Evolutionary conservation across 37 sponge, comb jelly and placozoan genomes (phyloP).

Genomic region (Geodia barretti): DNA sequence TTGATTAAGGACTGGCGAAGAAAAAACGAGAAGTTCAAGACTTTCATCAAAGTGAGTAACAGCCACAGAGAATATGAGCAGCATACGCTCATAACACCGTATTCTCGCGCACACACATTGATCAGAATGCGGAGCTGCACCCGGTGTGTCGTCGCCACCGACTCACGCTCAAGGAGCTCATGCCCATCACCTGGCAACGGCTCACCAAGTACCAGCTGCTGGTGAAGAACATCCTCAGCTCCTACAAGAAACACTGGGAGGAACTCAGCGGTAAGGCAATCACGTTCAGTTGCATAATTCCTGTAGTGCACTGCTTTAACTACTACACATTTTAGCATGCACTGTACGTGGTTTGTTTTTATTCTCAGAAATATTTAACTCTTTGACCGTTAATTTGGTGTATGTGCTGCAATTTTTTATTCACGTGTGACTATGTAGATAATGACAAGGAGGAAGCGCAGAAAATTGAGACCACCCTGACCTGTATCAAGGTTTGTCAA

Average conservation of each 20-base stretch:
- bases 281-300: not conserved
- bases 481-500: constrained; percentile 45
- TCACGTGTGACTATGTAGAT: constrained; percentile 8
- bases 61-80: no score
- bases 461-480: constrained; percentile 44
- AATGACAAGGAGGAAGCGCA: constrained; percentile 43
- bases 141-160: constrained; percentile 37
- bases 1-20: constrained; percentile 64
- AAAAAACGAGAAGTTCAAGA: constrained; percentile 61
- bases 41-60: constrained; percentile 61
- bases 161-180: constrained; percentile 62
- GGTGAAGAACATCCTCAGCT: constrained; percentile 44
- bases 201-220: constrained; percentile 73
- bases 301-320: no score
- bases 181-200: constrained; percentile 71
- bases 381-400: not conserved
- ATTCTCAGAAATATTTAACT: not conserved
- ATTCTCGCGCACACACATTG: not conserved
- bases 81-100: not conserved
- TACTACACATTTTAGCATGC: no score
- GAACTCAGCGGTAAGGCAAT: constrained; percentile 45
- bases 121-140: constrained; percentile 54
- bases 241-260: constrained; percentile 51
- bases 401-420: not conserved
- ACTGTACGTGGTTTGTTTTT: not conserved